Evolutionary conservation across 2,888 invertebrate genomes (phyloP).

Genomic region (Temnothorax ravouxi): DNA sequence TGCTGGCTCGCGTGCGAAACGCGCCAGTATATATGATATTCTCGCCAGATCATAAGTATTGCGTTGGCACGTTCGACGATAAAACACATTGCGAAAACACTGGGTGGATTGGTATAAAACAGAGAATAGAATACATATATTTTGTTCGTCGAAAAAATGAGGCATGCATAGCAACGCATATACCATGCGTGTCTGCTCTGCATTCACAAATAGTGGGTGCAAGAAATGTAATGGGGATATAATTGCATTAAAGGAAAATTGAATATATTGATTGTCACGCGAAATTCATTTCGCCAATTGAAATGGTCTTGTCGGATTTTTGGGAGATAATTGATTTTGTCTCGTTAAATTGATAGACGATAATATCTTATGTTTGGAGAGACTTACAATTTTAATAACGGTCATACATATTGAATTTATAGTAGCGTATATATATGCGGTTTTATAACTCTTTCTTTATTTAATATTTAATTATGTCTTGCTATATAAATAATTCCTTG

Average conservation of each 20-base stretch:
- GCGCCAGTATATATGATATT: slow-evolving; percentile 7
- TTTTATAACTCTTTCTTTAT: background rate
- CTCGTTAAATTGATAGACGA: background rate
- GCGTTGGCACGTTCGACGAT: slow-evolving; percentile 31
- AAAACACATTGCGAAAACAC: slow-evolving; percentile 43
- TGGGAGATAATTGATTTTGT: slow-evolving; percentile 43
- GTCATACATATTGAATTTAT: background rate
- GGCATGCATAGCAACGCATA: background rate
- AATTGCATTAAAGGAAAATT: slow-evolving; percentile 23
- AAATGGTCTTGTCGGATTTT: slow-evolving; percentile 30
- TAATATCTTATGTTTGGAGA: slow-evolving; percentile 14
- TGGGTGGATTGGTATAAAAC: background rate
- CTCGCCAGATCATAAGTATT: slow-evolving; percentile 35
- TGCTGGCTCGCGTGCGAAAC: background rate
- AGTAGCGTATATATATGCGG: background rate
- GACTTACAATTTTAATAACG: slow-evolving; percentile 4
- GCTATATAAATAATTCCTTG: background rate
- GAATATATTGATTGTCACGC: background rate
- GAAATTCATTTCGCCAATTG: slow-evolving; percentile 18
- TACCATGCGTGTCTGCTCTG: background rate
- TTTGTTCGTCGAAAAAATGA: background rate
- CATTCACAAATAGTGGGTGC: slow-evolving; percentile 10
- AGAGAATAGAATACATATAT: slow-evolving; percentile 32
- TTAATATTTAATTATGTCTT: background rate
- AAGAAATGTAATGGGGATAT: slow-evolving; percentile 33